Base-by-base conservation (phyloP, 1,140 invertebrate species). In the Arctopsyche grandis region DNA sequence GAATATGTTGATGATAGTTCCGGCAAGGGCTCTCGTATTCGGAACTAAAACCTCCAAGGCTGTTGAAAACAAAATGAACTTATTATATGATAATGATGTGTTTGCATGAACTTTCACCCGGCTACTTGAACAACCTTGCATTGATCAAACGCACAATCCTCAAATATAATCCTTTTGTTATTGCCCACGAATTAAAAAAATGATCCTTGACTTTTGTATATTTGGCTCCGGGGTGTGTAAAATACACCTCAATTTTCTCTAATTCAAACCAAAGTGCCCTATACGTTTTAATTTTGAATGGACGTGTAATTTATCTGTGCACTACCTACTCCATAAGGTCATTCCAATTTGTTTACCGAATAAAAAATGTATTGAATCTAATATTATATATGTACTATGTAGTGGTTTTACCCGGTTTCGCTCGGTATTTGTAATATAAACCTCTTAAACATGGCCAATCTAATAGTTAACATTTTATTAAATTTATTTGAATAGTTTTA, bases 1-100 rank as follows among this genome's bases (percentile, higher is more conserved):
- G 83, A 88, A 89, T 69, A 87, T 87, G 77, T 89, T 89, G 5
- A 91, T 88, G 4, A 91, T 83, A 0, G 91, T 88, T 9, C 90
- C 90, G 73, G 88, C 90, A 14, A 92, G 84, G 0, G 91, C 90
- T 80, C 93, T 85, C 81, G 90, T 90, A 48, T 87, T 85, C 9
- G 90, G 89, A n/a, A 90, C 90, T 0, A 92, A 89, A 81, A 91
- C 87, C 84, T 94, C 93, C 82, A 93, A 86, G 16, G 90, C 92
- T 93, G 29, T 38, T 7, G 29, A 38, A 38, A 81, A 78, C n/a
- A n/a, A 63, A 77, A 38, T 26, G 5, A 26, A 22, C 22, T 26
- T 19, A 22, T 24, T 46, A 71, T 21, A 44, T 4, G 5, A 71
- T 44, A 46, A 26, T n/a, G 24, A 60, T 7, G 7, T 38, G 29